Conservation (phyloP, 2,113 vertebrate genomes). For the Delphinus delphis region DNA sequence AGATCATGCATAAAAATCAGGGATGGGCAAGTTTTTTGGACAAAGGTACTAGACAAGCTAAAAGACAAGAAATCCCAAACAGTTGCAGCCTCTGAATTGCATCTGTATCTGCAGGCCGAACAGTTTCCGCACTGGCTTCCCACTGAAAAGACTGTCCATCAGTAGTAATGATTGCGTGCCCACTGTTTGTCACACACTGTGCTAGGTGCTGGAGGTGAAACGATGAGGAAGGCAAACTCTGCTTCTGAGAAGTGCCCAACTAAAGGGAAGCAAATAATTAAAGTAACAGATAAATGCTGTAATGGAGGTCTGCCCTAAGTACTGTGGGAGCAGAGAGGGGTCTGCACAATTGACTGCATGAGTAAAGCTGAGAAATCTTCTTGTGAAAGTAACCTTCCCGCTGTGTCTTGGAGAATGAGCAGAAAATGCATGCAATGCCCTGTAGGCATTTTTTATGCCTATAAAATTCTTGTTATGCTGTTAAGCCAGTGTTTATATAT, state of each 20-base stretch:
- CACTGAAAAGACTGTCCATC: neutral
- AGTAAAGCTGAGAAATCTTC: neutral
- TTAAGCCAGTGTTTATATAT: neutral
- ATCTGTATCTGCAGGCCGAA: neutral
- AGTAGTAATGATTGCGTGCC: neutral
- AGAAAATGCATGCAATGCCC: neutral
- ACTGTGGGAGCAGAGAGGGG: neutral
- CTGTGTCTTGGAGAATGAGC: neutral
- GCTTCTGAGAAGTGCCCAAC: neutral
- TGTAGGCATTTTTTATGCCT: neutral
- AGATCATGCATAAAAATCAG: neutral
- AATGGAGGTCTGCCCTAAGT: neutral
- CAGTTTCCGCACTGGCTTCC: neutral
- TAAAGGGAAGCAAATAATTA: neutral
- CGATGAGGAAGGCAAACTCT: neutral
- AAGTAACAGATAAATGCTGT: neutral
- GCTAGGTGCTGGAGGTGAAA: neutral
- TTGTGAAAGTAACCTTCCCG: neutral
- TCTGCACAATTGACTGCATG: neutral
- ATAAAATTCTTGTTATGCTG: slow-evolving; percentile 5
- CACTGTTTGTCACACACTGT: neutral
- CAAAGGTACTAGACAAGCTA: neutral
- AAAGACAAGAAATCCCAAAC: neutral
- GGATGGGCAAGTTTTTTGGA: neutral
- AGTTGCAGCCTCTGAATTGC: neutral